These are phyloP conservation scores for Melinaea menophilus DNA, from an alignment of 2,888 invertebrate genomes.

Conservation along the genomic window DNA sequence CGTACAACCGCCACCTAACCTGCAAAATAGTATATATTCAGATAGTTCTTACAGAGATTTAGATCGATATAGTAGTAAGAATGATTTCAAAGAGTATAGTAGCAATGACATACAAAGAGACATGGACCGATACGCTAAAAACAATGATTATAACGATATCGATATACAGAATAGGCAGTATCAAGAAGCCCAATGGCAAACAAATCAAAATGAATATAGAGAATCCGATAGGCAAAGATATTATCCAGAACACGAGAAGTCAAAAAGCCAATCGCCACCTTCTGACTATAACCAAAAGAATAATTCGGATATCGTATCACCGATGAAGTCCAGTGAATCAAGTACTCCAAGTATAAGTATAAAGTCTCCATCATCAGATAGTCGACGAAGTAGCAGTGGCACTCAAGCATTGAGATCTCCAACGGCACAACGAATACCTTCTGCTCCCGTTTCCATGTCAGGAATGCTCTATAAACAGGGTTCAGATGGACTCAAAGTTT, in stretches of 20 bases:
- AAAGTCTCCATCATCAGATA: slow-evolving; percentile 73
- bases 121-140: slow-evolving; percentile 60
- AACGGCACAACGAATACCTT: slow-evolving; percentile 88
- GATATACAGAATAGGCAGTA: slow-evolving; percentile 63
- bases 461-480: slow-evolving; percentile 96
- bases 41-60: slow-evolving; percentile 70
- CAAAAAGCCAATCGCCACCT: slow-evolving; percentile 57
- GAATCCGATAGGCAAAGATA: slow-evolving; percentile 56
- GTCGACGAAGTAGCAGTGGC: slow-evolving; percentile 71
- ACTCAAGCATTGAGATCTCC: slow-evolving; percentile 86
- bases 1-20: slow-evolving; percentile 71
- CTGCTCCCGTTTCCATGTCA: slow-evolving; percentile 90
- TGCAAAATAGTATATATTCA: slow-evolving; percentile 72
- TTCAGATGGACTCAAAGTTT: slow-evolving; percentile 93
- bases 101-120: slow-evolving; percentile 66
- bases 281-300: slow-evolving; percentile 59
- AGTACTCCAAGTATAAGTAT: slow-evolving; percentile 69
- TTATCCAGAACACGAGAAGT: slow-evolving; percentile 50
- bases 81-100: slow-evolving; percentile 64
- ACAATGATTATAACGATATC: slow-evolving; percentile 62
- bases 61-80: slow-evolving; percentile 68
- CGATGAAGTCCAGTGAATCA: slow-evolving; percentile 72
- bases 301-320: slow-evolving; percentile 53
- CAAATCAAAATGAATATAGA: slow-evolving; percentile 57
- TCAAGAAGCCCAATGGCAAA: slow-evolving; percentile 64